phyloP scores from a whole-genome alignment of 2,888 invertebrate species.

The Brassicogethes aeneus region DNA sequence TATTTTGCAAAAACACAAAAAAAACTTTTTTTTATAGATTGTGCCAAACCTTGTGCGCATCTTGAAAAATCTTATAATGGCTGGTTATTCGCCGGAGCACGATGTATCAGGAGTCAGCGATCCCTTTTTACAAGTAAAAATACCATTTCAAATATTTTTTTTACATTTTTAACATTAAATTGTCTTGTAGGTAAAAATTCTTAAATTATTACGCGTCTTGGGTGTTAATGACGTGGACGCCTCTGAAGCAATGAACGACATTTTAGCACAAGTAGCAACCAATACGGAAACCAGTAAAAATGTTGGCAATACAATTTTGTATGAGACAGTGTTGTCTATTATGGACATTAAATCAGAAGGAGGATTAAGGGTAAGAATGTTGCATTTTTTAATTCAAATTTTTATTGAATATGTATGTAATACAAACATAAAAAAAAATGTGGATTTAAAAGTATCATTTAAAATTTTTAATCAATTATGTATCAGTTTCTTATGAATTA shows the following conservation, averaged over 20 bases:
- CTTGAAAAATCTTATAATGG: conserved; percentile 94
- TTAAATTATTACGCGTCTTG: conserved; percentile 86
- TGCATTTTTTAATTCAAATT: no score
- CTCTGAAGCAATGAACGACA: conserved; percentile 99
- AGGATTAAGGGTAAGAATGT: conserved; percentile 64
- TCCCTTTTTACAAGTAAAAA: conserved; percentile 93
- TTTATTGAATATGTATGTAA: background rate
- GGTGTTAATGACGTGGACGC: conserved; percentile 95
- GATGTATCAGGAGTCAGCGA: conserved; percentile 99
- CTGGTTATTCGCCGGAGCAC: conserved; percentile 99
- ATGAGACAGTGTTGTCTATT: conserved; percentile 98
- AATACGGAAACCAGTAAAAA: conserved; percentile 99
- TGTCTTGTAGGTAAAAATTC: conserved; percentile 77
- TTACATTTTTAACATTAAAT: conserved; percentile 3
- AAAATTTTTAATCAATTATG: no score
- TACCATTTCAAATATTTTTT: conserved; percentile 1
- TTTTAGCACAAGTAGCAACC: conserved; percentile 97
- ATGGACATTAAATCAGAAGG: conserved; percentile 99
- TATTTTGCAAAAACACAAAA: background rate
- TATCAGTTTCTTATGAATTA: no score
- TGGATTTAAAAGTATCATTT: no score
- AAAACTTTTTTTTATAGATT: conserved; percentile 58
- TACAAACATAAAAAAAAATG: no score
- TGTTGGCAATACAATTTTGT: conserved; percentile 99
- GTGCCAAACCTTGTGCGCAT: conserved; percentile 98